Evolutionary conservation across 2,113 vertebrate species (phyloP), one percentile per base, ranked within the genome.

Genomic region (Chionis minor): DNA sequence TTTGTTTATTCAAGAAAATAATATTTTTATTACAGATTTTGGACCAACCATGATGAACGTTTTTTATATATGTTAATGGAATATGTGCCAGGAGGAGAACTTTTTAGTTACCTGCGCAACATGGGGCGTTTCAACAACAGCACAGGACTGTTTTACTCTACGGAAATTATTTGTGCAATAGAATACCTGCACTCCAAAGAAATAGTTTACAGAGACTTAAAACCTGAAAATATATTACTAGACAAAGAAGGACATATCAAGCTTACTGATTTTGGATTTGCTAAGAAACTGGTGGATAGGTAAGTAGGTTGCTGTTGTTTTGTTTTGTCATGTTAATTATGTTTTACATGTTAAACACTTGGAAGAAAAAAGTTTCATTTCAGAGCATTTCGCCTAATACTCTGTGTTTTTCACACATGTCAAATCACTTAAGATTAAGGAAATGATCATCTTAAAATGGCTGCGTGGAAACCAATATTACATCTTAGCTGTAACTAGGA

Each of bases 51-150:
- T 0, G 99, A 99, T 78, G 98, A 99, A 26, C 98, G 98, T 14
- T 99, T 99, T 91, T 98, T 99, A 22, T 99, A 99, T 96, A 99
- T 99, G 99, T 96, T 99, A 81, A 98, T 99, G 99, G 99, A 99
- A 88, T 99, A 99, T 13, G 99, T 99, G 42, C 98, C 99, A 3
- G 99, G 99, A 35, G 99, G 99, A 7, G 99, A 99, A 97, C 98
- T 99, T 28, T 99, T 99, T 97, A 99, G 99, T 97, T 99, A 99
- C 96, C 98, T 99, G 56, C 98, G 99, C 72, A 98, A 98, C 91
- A 98, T 99, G n/a, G 99, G 99, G 8, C 98, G 99, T 70, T 99
- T 99, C 97, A 98, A 98, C 95, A 98, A 99, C 81, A 65, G 94
- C 95, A 97, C 98, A 0, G 99, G 99, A 89, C 98, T 99, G 47